Base-by-base conservation (phyloP, 64 coral and sea anemone genomes). In the Stichodactyla mertensii region DNA sequence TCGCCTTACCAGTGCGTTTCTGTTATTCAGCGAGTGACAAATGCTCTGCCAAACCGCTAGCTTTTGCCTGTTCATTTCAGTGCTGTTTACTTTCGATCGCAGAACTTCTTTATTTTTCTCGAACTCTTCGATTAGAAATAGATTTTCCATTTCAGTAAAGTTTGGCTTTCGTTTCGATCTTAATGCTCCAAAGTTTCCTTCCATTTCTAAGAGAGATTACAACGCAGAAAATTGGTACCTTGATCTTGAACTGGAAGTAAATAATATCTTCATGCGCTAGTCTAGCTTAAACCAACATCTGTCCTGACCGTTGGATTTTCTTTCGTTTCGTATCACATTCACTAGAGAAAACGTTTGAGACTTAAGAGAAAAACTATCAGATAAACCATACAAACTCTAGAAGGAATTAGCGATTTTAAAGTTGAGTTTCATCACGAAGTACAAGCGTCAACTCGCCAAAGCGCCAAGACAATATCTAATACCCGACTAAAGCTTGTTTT, bases 11-110 rank as follows among this genome's bases (percentile, higher is more conserved):
- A 90, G 67, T 4, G 89, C 55, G 79, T 90, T 90, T 71, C 31
- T 90, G 26, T 45, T 86, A 51, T 90, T 90, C 16, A 85, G 78
- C 70, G 83, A 56, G 7, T 58, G 52, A 84, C 89, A 90, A 59
- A 90, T 90, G 67, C 89, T 71, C 55, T 90, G 84, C 89, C 89
- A 90, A n/a, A 90, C 83, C 60, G 83, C 89, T 26, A 90, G 71
- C 83, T 90, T 90, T 78, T 90, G 89, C 77, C 85, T 77, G 69
- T 90, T 90, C 10, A 84, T 90, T 52, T 83, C 45, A 12, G 89
- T 84, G 86, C 85, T 84, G 83, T 90, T 90, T 16, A 90, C 19
- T 57, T 90, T 90, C 51, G 89, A 90, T 12, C 82, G 77, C 16
- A 90, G 89, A 61, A 90, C 71, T 55, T 52, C 71, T 16, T 56